Percentiles rank a stretch among this genome's conserved stretches.
Evolutionary conservation across 2,888 invertebrate species (phyloP).

Genomic region (Rhagonycha lutea): DNA sequence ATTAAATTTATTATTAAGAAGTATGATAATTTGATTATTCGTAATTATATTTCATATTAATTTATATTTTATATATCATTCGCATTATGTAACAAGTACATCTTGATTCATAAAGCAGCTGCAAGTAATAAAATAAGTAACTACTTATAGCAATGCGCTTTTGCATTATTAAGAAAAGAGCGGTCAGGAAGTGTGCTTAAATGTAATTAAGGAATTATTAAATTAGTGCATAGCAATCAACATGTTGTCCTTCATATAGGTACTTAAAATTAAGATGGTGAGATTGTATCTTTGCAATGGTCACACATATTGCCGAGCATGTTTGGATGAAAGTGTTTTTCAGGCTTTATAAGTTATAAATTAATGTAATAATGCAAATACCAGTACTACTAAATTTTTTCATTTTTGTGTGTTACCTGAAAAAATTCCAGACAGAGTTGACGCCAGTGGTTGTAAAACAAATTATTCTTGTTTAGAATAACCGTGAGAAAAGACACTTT

Average conservation of each 20-base stretch:
- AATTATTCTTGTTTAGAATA: neutral
- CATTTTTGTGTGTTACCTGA: neutral
- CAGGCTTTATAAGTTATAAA: neutral
- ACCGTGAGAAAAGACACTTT: conserved; percentile 3
- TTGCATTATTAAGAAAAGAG: neutral
- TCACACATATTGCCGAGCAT: conserved; percentile 9
- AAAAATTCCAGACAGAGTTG: conserved; percentile 5
- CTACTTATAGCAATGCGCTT: conserved; percentile 1
- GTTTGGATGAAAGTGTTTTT: neutral
- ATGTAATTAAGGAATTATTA: conserved; percentile 30
- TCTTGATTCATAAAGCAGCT: neutral
- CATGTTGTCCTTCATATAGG: conserved; percentile 25
- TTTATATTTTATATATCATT: neutral
- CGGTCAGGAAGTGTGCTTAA: conserved; percentile 24
- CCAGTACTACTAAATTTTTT: neutral
- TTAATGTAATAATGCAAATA: neutral
- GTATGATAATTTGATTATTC: neutral
- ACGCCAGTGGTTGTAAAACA: conserved; percentile 16
- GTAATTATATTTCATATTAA: neutral
- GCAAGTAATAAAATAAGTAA: neutral
- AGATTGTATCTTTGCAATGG: conserved; percentile 25
- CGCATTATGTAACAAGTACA: neutral
- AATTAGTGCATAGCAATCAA: conserved; percentile 21
- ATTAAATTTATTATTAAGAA: neutral
- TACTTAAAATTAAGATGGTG: conserved; percentile 15